These are phyloP conservation scores for Lepus europaeus DNA, from an alignment of 2,113 vertebrate species.

Conservation along the genomic window DNA sequence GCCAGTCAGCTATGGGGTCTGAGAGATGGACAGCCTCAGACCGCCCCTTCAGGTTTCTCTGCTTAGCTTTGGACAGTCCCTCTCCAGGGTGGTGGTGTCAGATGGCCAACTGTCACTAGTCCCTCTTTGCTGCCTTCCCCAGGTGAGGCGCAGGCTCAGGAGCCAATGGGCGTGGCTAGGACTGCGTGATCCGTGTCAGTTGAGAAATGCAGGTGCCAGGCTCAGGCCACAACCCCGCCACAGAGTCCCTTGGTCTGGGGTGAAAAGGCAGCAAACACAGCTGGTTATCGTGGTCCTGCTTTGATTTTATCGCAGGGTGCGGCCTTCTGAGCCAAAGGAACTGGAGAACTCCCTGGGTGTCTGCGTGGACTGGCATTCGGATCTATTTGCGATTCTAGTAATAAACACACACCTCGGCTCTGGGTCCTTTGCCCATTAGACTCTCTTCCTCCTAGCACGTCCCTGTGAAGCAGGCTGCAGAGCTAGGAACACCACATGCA, in stretches of 20 bases:
- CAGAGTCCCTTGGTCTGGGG: neutral
- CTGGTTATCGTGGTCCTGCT: slow-evolving; percentile 63
- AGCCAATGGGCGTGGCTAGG: neutral
- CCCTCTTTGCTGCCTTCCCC: neutral
- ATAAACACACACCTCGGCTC: slow-evolving; percentile 27
- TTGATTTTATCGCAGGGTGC: slow-evolving; percentile 68
- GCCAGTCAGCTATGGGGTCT: neutral
- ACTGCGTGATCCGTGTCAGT: neutral
- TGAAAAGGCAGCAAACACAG: neutral
- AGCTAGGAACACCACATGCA: too few species aligned
- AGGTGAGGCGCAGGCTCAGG: neutral
- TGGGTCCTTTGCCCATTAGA: neutral
- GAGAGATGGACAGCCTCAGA: neutral
- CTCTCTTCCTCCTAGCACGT: neutral
- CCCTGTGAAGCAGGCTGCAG: neutral
- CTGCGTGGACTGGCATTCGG: slow-evolving; percentile 42
- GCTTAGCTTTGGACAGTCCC: neutral
- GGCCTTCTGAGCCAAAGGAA: neutral
- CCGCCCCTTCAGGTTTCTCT: neutral
- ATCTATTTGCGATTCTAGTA: slow-evolving; percentile 17
- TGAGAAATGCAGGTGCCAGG: neutral
- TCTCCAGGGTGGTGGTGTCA: neutral
- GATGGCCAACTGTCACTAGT: neutral
- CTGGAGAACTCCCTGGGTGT: slow-evolving; percentile 27
- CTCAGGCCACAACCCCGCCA: too few species aligned